A percentile compares a stretch with the other conserved stretches of the same genome.
Evolutionary conservation across 1,140 invertebrate genomes (phyloP).

Genomic region (Drosophila kepulauana): DNA sequence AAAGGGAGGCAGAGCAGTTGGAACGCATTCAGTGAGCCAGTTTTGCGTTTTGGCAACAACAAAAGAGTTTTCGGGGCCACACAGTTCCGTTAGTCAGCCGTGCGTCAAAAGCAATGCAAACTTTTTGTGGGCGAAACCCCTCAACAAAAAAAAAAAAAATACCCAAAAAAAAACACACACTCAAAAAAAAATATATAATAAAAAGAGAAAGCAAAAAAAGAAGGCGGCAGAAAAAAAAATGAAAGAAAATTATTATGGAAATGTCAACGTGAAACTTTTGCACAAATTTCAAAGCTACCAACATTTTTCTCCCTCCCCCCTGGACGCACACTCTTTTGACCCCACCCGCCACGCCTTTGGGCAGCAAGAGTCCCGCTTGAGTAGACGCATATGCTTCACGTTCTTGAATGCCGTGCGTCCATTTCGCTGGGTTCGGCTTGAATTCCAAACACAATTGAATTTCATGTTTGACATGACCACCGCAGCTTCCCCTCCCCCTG

Average conservation of each 20-base stretch:
- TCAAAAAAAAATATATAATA: constrained; percentile 32
- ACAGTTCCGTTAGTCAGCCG: constrained; percentile 60
- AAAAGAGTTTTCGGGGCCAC: constrained; percentile 31
- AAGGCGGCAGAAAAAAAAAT: constrained; percentile 37
- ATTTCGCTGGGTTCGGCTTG: constrained; percentile 44
- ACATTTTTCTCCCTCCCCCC: not conserved
- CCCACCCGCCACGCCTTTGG: too few relatives aligned
- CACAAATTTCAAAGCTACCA: constrained; percentile 67
- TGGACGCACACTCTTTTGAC: not conserved
- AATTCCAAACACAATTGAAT: constrained; percentile 78
- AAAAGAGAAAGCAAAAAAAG: constrained; percentile 12
- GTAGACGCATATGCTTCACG: constrained; percentile 56
- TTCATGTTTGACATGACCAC: constrained; percentile 76
- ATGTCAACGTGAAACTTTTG: constrained; percentile 81
- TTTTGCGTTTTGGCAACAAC: constrained; percentile 16
- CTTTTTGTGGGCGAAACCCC: constrained; percentile 52
- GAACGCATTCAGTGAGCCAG: not conserved
- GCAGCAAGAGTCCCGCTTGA: not conserved
- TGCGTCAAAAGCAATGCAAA: constrained; percentile 82
- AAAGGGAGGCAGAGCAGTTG: too few relatives aligned
- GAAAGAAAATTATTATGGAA: constrained; percentile 81
- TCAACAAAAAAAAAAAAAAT: constrained; percentile 28
- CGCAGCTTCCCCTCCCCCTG: not conserved
- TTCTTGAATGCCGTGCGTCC: constrained; percentile 31
- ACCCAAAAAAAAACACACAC: not conserved